Base-by-base conservation (phyloP, 2,797 vertebrate genomes). In the Acanthopagrus latus region DNA sequence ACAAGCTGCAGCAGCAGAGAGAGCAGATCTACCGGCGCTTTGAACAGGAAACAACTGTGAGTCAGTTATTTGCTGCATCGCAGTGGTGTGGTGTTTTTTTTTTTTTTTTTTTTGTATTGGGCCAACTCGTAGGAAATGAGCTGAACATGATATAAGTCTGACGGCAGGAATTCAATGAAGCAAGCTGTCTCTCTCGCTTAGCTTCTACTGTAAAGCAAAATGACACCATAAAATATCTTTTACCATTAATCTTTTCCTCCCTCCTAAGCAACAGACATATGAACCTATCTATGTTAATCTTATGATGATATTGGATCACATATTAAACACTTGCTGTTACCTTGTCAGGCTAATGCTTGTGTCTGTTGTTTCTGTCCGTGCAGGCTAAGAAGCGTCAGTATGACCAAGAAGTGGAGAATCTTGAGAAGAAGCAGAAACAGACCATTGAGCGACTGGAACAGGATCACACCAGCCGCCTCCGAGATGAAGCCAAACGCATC, bases 341-440 rank as follows among this genome's bases (percentile, higher is more conserved):
- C 9, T 64, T 64, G 9, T 68, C n/a, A 41, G 17, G 25, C 23
- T 83, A 43, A 79, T 64, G 14, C 57, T 7, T 23, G 14, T 62
- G 10, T 54, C 1, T 52, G 20, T 23, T 44, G 9, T 4, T 56
- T 80, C 18, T 74, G 7, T 73, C 14, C 4, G 0, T 21, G 9
- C 84, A 93, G 98, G 95, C 91, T 71, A 99, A 99, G 86, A 99
- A 99, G 87, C 95, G 98, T 4, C 98, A 99, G 5, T 99, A 97
- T 71, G 98, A 99, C 89, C 97, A 97, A 86, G 98, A 99, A 84
- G 97, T 99, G 80, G 98, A 99, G 90, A 99, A 98, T 86, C 93
- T 99, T 38, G 98, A 99, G 76, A 98, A 97, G 89, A 97, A 99
- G 89, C 98, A 99, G 94, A 99, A 99, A 80, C 98, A 99, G 92